Percentiles rank a stretch among this genome's conserved stretches.
Conservation (phyloP, 1,140 invertebrate species). For the Psix sp. region DNA sequence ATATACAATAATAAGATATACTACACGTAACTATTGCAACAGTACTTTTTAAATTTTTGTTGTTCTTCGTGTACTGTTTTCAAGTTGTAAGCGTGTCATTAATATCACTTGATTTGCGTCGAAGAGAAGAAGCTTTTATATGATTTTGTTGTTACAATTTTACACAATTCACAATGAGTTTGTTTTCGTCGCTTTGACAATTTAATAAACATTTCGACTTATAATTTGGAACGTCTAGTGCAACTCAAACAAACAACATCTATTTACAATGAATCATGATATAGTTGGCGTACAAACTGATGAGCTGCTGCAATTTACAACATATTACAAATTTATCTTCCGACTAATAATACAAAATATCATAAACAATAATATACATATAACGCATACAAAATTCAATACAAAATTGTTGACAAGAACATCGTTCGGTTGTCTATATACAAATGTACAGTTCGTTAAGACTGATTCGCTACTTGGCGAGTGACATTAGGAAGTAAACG, state of each 20-base stretch:
- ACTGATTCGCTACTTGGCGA: slow-evolving; percentile 23
- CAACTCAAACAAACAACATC: slow-evolving; percentile 15
- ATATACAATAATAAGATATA: too few species aligned
- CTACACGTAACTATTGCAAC: too few species aligned
- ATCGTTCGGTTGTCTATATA: slow-evolving; percentile 60
- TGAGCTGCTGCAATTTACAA: slow-evolving; percentile 20
- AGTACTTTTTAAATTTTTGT: too few species aligned
- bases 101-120: slow-evolving; percentile 36
- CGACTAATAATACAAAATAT: slow-evolving; percentile 19
- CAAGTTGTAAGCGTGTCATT: slow-evolving; percentile 12
- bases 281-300: slow-evolving; percentile 29
- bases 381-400: slow-evolving; percentile 47
- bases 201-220: slow-evolving; percentile 10
- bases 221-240: neutral
- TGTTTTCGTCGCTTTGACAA: slow-evolving; percentile 6
- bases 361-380: slow-evolving; percentile 23
- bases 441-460: slow-evolving; percentile 66
- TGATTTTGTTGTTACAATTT: slow-evolving; percentile 16
- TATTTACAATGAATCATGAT: slow-evolving; percentile 46
- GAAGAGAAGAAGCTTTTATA: slow-evolving; percentile 15
- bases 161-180: slow-evolving; percentile 3
- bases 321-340: slow-evolving; percentile 13
- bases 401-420: slow-evolving; percentile 32
- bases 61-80: too few species aligned
- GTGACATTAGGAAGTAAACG: slow-evolving; percentile 28